phyloP scores from a whole-genome alignment of 2,797 vertebrate species.

The Neostethus bicornis region DNA sequence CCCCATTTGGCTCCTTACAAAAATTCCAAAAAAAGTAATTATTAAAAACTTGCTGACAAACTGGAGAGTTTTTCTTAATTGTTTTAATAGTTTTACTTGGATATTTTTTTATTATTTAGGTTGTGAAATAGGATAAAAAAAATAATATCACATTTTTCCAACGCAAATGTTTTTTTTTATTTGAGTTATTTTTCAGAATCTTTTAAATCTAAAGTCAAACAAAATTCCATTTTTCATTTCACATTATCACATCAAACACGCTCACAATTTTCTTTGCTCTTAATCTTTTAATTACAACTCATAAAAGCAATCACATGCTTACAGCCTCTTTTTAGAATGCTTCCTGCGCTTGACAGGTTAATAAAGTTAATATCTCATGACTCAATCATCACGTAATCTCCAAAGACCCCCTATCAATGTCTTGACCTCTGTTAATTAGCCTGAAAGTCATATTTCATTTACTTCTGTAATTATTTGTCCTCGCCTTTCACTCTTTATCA shows the following conservation, averaged over 20 bases:
- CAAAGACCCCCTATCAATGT: conserved; percentile 4
- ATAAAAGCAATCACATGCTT: not conserved
- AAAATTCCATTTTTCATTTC: not conserved
- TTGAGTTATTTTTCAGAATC: not conserved
- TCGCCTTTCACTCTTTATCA: conserved; percentile 10
- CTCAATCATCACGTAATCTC: conserved; percentile 1
- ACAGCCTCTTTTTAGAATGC: conserved; percentile 7
- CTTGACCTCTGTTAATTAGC: not conserved
- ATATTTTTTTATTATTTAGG: too few species aligned
- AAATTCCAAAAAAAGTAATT: too few species aligned
- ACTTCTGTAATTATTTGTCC: conserved; percentile 13
- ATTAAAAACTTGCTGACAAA: too few species aligned
- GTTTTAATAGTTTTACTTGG: too few species aligned
- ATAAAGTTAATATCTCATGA: conserved; percentile 26
- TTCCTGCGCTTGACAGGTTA: conserved; percentile 14
- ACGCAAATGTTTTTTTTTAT: too few species aligned
- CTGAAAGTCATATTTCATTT: conserved; percentile 2
- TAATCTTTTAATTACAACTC: conserved; percentile 4
- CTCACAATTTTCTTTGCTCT: not conserved
- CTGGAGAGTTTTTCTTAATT: too few species aligned
- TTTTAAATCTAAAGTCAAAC: not conserved
- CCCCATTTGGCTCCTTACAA: too few species aligned
- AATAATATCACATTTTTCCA: too few species aligned
- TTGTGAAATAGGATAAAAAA: too few species aligned
- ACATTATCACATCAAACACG: not conserved